Evolutionary conservation across 2,113 vertebrate genomes (phyloP).

Genomic region (Orycteropus afer): DNA sequence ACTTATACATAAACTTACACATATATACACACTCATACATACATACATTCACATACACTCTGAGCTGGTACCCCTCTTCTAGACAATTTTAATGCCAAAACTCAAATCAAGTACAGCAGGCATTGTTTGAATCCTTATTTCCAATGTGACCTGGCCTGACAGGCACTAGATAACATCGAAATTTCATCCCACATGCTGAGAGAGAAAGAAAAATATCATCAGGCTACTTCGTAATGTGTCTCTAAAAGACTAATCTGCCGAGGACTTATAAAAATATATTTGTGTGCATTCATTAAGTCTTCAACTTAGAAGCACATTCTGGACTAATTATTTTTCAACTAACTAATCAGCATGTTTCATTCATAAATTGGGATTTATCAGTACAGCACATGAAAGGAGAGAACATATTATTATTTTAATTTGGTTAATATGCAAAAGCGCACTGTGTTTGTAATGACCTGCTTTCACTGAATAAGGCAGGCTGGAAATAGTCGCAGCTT

Average conservation of each 20-base stretch:
- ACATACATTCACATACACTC: neutral
- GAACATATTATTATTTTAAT: slow-evolving; percentile 88
- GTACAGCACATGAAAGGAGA: slow-evolving; percentile 85
- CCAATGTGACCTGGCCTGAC: slow-evolving; percentile 58
- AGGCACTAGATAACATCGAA: slow-evolving; percentile 61
- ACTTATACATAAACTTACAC: neutral
- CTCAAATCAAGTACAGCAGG: neutral
- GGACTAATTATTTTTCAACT: slow-evolving; percentile 88
- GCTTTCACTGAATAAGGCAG: slow-evolving; percentile 89
- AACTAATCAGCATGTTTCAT: slow-evolving; percentile 89
- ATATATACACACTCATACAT: too few relatives aligned
- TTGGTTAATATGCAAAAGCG: slow-evolving; percentile 87
- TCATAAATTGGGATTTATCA: slow-evolving; percentile 89
- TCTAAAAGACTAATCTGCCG: slow-evolving; percentile 80
- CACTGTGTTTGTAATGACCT: slow-evolving; percentile 87
- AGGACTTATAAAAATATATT: slow-evolving; percentile 82
- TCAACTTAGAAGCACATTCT: slow-evolving; percentile 83
- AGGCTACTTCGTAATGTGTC: slow-evolving; percentile 66
- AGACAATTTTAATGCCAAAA: neutral
- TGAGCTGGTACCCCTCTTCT: neutral
- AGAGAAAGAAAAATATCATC: slow-evolving; percentile 53
- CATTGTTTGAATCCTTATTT: neutral
- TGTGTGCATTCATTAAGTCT: slow-evolving; percentile 85
- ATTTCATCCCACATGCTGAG: slow-evolving; percentile 60
- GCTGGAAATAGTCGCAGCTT: slow-evolving; percentile 93